A percentile compares a stretch with the other conserved stretches of the same genome.
Evolutionary conservation across 2,888 invertebrate genomes (phyloP).

Genomic region (Cetonia aurata): DNA sequence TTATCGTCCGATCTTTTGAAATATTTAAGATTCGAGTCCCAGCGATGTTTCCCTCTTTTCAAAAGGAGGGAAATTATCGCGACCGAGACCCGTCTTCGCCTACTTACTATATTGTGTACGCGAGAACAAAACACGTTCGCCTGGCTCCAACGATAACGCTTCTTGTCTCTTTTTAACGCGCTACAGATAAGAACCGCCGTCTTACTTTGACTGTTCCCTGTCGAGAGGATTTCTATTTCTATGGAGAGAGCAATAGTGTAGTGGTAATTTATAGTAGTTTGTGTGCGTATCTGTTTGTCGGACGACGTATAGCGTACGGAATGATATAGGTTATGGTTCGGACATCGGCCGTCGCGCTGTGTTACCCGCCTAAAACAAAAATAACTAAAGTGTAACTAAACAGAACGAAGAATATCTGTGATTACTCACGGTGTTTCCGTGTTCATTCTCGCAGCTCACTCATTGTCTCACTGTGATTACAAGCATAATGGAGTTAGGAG

Average conservation of each 20-base stretch:
- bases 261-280: neutral
- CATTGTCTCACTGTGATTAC: conserved; percentile 3
- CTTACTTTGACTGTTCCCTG: conserved; percentile 1
- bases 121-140: conserved; percentile 14
- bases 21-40: conserved; percentile 24
- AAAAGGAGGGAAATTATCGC: conserved; percentile 24
- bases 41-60: conserved; percentile 8
- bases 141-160: conserved; percentile 19
- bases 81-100: neutral
- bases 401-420: neutral
- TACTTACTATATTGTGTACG: neutral
- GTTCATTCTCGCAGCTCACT: too few species aligned
- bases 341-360: conserved; percentile 1
- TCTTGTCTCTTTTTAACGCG: conserved; percentile 21
- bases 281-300: conserved; percentile 14
- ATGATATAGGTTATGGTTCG: conserved; percentile 26
- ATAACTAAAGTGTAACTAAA: neutral
- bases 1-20: conserved; percentile 35
- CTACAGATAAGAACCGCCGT: conserved; percentile 7
- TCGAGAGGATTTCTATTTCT: conserved; percentile 18
- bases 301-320: neutral
- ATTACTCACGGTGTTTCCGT: neutral
- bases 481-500: conserved; percentile 23
- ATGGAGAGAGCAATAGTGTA: neutral
- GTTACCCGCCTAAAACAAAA: conserved; percentile 21